These are phyloP conservation scores for Clarias macrocephalus DNA, from an alignment of 2,113 vertebrate species.

Conservation along the genomic window DNA sequence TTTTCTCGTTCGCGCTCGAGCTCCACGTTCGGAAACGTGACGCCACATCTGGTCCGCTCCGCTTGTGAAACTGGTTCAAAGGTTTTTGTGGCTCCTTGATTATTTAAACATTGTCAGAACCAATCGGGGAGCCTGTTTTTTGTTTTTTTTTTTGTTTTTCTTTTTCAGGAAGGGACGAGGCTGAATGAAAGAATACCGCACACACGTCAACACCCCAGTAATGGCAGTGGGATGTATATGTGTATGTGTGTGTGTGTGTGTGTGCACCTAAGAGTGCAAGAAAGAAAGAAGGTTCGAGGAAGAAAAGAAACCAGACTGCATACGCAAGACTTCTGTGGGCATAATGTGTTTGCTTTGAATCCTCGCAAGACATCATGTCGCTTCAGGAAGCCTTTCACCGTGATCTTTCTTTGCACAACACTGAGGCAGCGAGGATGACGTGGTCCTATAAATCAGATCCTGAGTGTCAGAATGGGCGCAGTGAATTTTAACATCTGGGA, in stretches of 20 bases:
- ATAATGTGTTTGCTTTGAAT: conserved; percentile 58
- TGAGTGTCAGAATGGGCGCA: neutral
- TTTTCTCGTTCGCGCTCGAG: conserved; percentile 22
- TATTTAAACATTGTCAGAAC: conserved; percentile 62
- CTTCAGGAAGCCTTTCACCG: conserved; percentile 53
- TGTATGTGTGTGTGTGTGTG: neutral
- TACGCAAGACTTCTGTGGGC: conserved; percentile 49
- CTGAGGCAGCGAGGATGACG: conserved; percentile 34
- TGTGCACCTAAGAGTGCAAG: conserved; percentile 14
- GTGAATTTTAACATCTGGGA: conserved; percentile 10
- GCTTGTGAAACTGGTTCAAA: conserved; percentile 62
- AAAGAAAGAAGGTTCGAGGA: conserved; percentile 18
- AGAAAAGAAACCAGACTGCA: conserved; percentile 34
- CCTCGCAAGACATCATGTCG: conserved; percentile 53
- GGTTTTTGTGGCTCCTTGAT: conserved; percentile 60
- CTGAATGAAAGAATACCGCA: conserved; percentile 53
- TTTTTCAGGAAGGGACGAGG: conserved; percentile 41
- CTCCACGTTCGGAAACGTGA: conserved; percentile 33
- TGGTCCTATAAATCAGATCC: conserved; percentile 43
- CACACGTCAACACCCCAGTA: conserved; percentile 55
- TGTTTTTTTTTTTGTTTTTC: conserved; percentile 31
- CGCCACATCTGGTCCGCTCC: conserved; percentile 56
- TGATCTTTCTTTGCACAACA: conserved; percentile 41
- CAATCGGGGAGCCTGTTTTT: conserved; percentile 54
- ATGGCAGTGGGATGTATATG: conserved; percentile 1